phyloP scores from a whole-genome alignment of 1,140 invertebrate genomes.

The Dendroctonus valens region DNA sequence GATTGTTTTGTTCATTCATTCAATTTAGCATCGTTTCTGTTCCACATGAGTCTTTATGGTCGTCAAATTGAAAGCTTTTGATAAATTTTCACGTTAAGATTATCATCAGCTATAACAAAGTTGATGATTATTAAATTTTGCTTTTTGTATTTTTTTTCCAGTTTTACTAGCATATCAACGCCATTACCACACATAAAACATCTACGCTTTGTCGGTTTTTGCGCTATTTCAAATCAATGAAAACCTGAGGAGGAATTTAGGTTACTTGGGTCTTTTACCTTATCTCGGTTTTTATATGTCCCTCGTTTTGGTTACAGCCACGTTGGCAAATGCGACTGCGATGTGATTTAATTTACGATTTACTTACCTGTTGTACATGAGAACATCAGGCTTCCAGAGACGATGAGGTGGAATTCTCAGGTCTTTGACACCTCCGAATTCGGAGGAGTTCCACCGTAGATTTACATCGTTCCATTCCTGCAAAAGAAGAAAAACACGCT shows the following conservation, averaged over 20 bases:
- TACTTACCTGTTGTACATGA: slow-evolving; percentile 97
- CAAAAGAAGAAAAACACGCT: slow-evolving; percentile 24
- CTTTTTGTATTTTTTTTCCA: no score
- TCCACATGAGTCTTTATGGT: no score
- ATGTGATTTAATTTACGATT: slow-evolving; percentile 28
- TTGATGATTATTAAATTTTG: no score
- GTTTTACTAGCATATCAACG: no score
- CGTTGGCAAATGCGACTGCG: slow-evolving; percentile 22
- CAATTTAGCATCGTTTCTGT: no score
- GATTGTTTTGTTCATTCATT: no score
- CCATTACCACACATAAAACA: no score
- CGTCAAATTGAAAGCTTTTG: no score
- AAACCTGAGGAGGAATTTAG: slow-evolving; percentile 13
- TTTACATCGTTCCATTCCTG: slow-evolving; percentile 98
- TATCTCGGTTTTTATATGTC: slow-evolving; percentile 20
- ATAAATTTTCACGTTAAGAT: no score
- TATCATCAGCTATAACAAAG: no score
- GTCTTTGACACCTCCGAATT: slow-evolving; percentile 91
- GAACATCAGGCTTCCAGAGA: slow-evolving; percentile 97
- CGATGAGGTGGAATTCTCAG: slow-evolving; percentile 91
- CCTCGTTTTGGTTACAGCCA: slow-evolving; percentile 11
- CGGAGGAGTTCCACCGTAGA: slow-evolving; percentile 90
- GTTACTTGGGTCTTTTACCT: slow-evolving; percentile 8
- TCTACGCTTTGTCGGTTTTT: background rate
- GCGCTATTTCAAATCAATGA: slow-evolving; percentile 10